A percentile compares a stretch with the other conserved stretches of the same genome.
Evolutionary conservation across 2,113 vertebrate species (phyloP).

Genomic region (Pantherophis guttatus): DNA sequence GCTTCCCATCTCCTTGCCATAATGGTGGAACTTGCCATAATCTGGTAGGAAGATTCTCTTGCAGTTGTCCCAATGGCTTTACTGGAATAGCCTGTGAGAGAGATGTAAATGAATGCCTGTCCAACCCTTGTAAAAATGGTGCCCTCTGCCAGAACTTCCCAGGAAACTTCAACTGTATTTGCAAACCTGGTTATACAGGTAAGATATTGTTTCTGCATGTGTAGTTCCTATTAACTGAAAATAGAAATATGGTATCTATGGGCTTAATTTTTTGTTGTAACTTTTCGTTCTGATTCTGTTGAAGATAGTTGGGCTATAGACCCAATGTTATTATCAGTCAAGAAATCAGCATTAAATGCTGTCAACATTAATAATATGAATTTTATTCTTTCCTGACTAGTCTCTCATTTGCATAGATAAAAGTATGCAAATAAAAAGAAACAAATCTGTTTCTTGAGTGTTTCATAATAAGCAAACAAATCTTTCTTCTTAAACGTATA

Average conservation of each 20-base stretch:
- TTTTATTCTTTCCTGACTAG: slow-evolving; percentile 23
- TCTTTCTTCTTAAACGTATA: not conserved
- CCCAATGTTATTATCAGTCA: not conserved
- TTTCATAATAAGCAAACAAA: not conserved
- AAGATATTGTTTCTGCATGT: not conserved
- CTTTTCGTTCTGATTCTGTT: not conserved
- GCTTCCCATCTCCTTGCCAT: slow-evolving; percentile 91
- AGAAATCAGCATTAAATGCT: slow-evolving; percentile 1
- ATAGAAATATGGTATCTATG: not conserved
- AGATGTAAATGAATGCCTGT: slow-evolving; percentile 93
- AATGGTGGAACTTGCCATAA: slow-evolving; percentile 93
- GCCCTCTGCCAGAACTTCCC: slow-evolving; percentile 95
- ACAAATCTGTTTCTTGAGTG: too few species aligned
- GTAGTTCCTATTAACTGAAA: not conserved
- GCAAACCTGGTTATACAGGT: slow-evolving; percentile 95
- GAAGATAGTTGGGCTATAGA: not conserved
- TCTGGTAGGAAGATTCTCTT: slow-evolving; percentile 91
- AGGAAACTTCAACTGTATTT: slow-evolving; percentile 91
- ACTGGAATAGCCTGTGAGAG: slow-evolving; percentile 94
- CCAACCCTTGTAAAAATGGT: slow-evolving; percentile 88
- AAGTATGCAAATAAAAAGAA: too few species aligned
- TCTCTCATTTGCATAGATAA: not conserved
- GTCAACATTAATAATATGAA: not conserved
- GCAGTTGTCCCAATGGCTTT: slow-evolving; percentile 90
- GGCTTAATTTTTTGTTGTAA: not conserved